Conservation (phyloP, 2,113 vertebrate species). For the Cheilinus undulatus region DNA sequence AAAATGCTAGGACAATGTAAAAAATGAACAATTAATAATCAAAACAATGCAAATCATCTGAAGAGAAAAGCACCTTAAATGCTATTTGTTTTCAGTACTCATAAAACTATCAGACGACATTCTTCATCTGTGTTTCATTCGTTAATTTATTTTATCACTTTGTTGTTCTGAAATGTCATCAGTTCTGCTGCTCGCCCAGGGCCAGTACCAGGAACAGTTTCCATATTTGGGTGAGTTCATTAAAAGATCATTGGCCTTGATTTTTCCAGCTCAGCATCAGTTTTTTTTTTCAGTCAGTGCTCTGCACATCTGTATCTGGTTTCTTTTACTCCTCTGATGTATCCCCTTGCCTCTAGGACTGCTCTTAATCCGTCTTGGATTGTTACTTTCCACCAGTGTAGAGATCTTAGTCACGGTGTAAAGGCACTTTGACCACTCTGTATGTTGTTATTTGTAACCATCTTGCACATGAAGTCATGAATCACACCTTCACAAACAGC, state of each 20-base stretch:
- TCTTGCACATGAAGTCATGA: conserved; percentile 63
- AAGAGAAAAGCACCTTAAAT: neutral
- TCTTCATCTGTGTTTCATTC: neutral
- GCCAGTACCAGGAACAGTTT: conserved; percentile 60
- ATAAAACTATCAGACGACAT: neutral
- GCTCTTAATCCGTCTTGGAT: conserved; percentile 14
- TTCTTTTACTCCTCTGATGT: conserved; percentile 51
- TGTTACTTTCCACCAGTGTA: conserved; percentile 58
- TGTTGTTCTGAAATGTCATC: conserved; percentile 46
- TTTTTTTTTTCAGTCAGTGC: conserved; percentile 47
- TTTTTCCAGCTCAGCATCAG: conserved; percentile 36
- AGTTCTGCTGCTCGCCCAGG: conserved; percentile 77
- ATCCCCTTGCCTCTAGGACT: conserved; percentile 58
- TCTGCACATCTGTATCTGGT: conserved; percentile 66
- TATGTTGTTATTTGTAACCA: conserved; percentile 56
- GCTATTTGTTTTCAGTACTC: neutral
- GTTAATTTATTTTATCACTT: conserved; percentile 15
- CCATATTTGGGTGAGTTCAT: conserved; percentile 75
- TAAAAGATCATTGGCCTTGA: conserved; percentile 36
- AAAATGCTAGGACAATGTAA: no score
- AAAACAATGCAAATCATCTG: no score
- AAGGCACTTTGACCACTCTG: conserved; percentile 44
- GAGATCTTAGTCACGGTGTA: conserved; percentile 38
- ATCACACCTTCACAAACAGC: conserved; percentile 15
- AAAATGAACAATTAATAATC: no score